Evolutionary conservation across 2,797 vertebrate genomes (phyloP).

Genomic region (Lacerta viridis): DNA sequence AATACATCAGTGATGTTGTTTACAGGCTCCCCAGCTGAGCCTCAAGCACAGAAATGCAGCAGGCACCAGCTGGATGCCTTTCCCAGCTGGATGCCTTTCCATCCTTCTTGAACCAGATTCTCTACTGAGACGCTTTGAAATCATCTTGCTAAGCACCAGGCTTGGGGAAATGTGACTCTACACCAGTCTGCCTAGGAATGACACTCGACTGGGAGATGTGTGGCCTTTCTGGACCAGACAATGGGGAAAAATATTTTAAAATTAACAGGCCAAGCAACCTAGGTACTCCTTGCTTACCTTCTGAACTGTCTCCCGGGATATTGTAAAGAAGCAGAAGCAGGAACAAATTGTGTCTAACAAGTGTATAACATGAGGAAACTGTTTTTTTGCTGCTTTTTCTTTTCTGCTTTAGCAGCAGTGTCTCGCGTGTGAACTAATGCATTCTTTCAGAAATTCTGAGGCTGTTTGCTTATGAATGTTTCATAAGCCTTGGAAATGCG

Average conservation of each 20-base stretch:
- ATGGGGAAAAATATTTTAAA: not conserved
- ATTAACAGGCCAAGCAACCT: not conserved
- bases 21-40: not conserved
- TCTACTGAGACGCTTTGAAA: not conserved
- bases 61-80: no score
- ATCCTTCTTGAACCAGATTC: not conserved
- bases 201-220: not conserved
- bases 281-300: not conserved
- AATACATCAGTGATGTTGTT: no score
- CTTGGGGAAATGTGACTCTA: not conserved
- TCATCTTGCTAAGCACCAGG: not conserved
- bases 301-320: not conserved
- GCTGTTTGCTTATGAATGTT: slow-evolving; percentile 11
- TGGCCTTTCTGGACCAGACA: not conserved
- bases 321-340: not conserved
- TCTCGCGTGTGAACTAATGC: not conserved
- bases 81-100: no score
- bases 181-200: not conserved
- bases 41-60: not conserved
- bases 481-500: not conserved
- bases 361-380: not conserved
- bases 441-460: not conserved
- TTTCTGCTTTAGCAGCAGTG: not conserved
- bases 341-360: not conserved
- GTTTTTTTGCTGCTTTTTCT: not conserved